Base-by-base conservation (phyloP, 2,113 vertebrate genomes). In the Verasper variegatus region DNA sequence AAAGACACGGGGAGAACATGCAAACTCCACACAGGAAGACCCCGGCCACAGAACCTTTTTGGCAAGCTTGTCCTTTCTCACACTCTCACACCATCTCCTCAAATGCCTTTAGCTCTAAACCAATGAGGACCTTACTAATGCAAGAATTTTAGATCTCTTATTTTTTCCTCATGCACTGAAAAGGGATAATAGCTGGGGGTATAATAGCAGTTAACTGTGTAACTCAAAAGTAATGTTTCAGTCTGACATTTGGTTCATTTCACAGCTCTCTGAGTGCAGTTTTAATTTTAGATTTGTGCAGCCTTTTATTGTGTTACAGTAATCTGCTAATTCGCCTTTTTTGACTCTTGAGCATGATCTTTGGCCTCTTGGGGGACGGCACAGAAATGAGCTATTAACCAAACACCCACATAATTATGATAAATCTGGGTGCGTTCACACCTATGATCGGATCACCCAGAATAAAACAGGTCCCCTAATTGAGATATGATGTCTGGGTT, bases 181-280 rank as follows among this genome's bases (percentile, higher is more conserved):
- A 77, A 60, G 73, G 23, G 55, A 73, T 81, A 81, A 78, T 69
- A 57, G 49, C 59, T 27, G 18, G 9, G 3, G 58, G 23, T 24
- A 60, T 37, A 61, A 37, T 20, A 23, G 58, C 58, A 71, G 74
- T 81, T 76, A 76, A 74, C 54, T 77, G 54, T 63, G 26, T 55
- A 63, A 51, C 35, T 78, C 23, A 1, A 27, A 47, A 74, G 13
- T 18, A 20, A 72, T 55, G n/a, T 69, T 74, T 57, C 51, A 64
- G 45, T 5, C 47, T 76, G 65, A 69, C 61, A 71, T 59, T 85
- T 49, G 40, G 62, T 49, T 67, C 12, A 69, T 68, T 81, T 65
- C 70, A 66, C 21, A 62, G 18, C 15, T 42, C 18, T 37, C 24
- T 31, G 2, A 40, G 52, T 67, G 18, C 2, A 62, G 42, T 24